phyloP scores from a whole-genome alignment of 2,888 invertebrate species.

The Drosophila mimica region DNA sequence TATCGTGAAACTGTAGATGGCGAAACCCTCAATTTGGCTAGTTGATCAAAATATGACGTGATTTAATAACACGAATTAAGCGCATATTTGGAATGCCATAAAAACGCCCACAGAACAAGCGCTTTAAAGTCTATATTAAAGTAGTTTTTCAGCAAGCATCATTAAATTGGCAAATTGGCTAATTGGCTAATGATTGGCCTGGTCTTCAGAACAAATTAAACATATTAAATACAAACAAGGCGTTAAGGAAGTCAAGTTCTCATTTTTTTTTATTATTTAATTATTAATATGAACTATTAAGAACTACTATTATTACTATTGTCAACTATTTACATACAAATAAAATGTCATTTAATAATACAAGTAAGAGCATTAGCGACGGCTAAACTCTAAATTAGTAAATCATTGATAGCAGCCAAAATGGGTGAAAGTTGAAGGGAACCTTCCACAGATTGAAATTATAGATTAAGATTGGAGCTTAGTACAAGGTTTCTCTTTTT shows the following conservation, averaged over 20 bases:
- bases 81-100: constrained; percentile 62
- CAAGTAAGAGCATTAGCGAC: neutral
- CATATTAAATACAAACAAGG: neutral
- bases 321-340: neutral
- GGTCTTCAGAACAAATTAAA: neutral
- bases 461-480: neutral
- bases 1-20: neutral
- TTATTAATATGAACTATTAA: neutral
- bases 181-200: constrained; percentile 22
- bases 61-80: constrained; percentile 65
- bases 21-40: constrained; percentile 49
- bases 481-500: neutral
- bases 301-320: neutral
- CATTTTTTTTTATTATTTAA: neutral
- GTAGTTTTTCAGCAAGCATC: constrained; percentile 27
- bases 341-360: neutral
- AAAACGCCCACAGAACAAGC: constrained; percentile 48
- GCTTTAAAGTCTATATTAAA: constrained; percentile 37
- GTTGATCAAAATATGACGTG: constrained; percentile 32
- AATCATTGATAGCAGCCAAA: neutral
- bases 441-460: neutral
- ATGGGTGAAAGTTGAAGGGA: constrained; percentile 1
- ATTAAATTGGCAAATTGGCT: constrained; percentile 45
- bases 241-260: neutral
- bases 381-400: neutral